phyloP scores from a whole-genome alignment of 2,888 invertebrate genomes.

The Oligia fasciuncula region DNA sequence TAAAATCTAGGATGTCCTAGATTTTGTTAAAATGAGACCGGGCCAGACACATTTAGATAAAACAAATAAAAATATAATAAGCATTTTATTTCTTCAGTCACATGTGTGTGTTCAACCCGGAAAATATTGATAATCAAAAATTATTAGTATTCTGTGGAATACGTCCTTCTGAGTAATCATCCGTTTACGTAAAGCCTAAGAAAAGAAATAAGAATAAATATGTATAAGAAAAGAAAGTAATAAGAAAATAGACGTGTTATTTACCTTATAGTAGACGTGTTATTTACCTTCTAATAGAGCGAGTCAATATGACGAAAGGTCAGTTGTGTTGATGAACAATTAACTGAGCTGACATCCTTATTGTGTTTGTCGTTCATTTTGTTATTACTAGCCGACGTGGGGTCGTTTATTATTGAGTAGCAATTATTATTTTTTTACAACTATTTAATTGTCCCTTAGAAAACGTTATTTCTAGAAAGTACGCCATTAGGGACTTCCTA shows the following conservation, averaged over 20 bases:
- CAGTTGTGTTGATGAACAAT: slow-evolving; percentile 42
- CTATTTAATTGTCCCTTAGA: background rate
- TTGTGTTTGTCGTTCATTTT: slow-evolving; percentile 31
- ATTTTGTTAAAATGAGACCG: background rate
- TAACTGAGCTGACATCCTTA: slow-evolving; percentile 24
- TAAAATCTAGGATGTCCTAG: background rate
- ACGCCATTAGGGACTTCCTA: background rate
- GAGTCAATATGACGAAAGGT: slow-evolving; percentile 42
- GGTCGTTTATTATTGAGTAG: background rate
- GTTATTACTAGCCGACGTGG: slow-evolving; percentile 12
- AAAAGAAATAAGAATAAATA: background rate
- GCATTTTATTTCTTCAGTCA: background rate
- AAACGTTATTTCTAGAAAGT: background rate
- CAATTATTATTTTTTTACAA: background rate
- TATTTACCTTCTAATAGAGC: slow-evolving; percentile 44
- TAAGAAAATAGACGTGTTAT: background rate
- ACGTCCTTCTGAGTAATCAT: background rate
- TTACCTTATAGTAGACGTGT: no score
- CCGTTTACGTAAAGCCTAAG: background rate
- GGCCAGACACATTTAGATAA: background rate
- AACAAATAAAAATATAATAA: no score
- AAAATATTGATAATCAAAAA: background rate
- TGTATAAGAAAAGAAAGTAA: background rate
- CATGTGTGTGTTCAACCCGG: no score
- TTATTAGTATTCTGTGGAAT: background rate